These are phyloP conservation scores for Lepidurus packardi DNA, from an alignment of 1,140 invertebrate genomes.

Conservation along the genomic window DNA sequence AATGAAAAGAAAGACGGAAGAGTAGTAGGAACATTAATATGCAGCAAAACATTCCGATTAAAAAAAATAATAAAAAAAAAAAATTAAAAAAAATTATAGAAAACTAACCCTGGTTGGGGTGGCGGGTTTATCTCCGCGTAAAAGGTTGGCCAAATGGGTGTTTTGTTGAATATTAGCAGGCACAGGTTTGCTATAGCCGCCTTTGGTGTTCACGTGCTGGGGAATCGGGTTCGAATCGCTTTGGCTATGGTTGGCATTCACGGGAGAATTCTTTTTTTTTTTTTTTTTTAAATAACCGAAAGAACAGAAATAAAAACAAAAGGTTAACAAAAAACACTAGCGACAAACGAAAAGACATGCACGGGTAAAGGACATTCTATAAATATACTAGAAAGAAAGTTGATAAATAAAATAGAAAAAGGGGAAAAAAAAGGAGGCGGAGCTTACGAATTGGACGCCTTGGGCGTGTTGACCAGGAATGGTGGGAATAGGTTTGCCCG, in stretches of 20 bases:
- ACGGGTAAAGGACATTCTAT: no score
- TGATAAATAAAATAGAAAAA: neutral
- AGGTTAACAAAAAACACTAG: neutral
- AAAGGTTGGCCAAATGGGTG: constrained; percentile 32
- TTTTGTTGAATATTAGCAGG: constrained; percentile 35
- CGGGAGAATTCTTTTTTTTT: constrained; percentile 22
- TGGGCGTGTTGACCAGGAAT: constrained; percentile 41
- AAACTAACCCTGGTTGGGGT: constrained; percentile 28
- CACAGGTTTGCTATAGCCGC: constrained; percentile 24
- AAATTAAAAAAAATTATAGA: neutral
- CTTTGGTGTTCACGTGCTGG: constrained; percentile 12
- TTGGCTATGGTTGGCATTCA: constrained; percentile 25
- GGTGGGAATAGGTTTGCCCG: constrained; percentile 56
- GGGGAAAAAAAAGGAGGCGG: neutral
- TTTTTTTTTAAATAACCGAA: neutral
- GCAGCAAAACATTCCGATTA: neutral
- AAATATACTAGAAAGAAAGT: neutral
- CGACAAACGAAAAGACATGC: constrained; percentile 6
- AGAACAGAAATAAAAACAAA: neutral
- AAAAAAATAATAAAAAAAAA: neutral
- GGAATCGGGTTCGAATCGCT: constrained; percentile 8
- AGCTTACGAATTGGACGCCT: constrained; percentile 36
- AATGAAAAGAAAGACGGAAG: neutral
- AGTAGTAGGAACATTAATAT: neutral
- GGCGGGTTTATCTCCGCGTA: constrained; percentile 27